phyloP scores from a whole-genome alignment of 2,888 invertebrate genomes.

The Drosophila dives region DNA sequence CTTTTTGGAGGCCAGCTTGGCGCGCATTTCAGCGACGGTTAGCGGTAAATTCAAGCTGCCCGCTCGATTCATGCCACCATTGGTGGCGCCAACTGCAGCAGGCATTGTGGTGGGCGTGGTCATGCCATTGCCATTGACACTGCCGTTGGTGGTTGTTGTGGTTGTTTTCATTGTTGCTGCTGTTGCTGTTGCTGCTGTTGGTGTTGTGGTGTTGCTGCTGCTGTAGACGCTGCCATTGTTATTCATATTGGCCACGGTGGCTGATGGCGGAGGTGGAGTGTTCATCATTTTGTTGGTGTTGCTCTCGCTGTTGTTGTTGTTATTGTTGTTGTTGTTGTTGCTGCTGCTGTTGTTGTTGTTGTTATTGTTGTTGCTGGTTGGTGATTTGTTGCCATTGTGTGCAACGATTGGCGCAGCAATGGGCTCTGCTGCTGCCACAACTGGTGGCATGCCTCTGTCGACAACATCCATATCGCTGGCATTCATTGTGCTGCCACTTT shows the following conservation, averaged over 20 bases:
- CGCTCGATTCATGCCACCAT: slow-evolving; percentile 57
- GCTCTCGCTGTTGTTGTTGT: slow-evolving; percentile 11
- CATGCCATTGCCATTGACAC: slow-evolving; percentile 34
- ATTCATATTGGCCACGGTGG: slow-evolving; percentile 57
- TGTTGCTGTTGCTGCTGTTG: slow-evolving; percentile 14
- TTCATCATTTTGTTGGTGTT: slow-evolving; percentile 40
- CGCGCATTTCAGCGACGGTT: slow-evolving; percentile 96
- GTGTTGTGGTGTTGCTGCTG: slow-evolving; percentile 26
- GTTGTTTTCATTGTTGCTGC: slow-evolving; percentile 36
- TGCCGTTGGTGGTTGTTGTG: slow-evolving; percentile 32
- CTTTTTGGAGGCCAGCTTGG: slow-evolving; percentile 93
- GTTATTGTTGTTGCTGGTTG: slow-evolving; percentile 20
- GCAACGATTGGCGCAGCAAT: slow-evolving; percentile 31
- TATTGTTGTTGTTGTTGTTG: slow-evolving; percentile 34
- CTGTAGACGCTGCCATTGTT: slow-evolving; percentile 65
- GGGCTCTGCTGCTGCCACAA: slow-evolving; percentile 17
- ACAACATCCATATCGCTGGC: slow-evolving; percentile 69
- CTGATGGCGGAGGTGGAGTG: slow-evolving; percentile 65
- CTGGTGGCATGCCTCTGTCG: slow-evolving; percentile 52
- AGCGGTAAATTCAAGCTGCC: slow-evolving; percentile 91
- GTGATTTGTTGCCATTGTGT: slow-evolving; percentile 63
- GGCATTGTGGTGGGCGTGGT: slow-evolving; percentile 39
- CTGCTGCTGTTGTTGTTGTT: slow-evolving; percentile 21
- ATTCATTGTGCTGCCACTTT: slow-evolving; percentile 63
- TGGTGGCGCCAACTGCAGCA: slow-evolving; percentile 36